Evolutionary conservation across 2,888 invertebrate species (phyloP).

Genomic region (Dasypogon diadema): DNA sequence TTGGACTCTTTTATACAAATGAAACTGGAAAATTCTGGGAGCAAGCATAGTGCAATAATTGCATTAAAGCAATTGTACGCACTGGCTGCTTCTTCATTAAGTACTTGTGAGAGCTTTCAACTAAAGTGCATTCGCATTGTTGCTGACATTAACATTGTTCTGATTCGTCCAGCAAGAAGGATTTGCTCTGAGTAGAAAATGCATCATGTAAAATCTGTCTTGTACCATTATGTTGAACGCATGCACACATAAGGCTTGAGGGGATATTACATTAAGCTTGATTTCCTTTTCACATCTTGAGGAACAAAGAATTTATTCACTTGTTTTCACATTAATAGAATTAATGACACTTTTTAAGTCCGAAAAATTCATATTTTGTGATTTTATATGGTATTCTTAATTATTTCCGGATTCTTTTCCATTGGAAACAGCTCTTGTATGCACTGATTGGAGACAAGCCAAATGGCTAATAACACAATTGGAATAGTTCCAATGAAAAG

Average conservation of each 20-base stretch:
- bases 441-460: neutral
- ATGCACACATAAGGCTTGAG: no score
- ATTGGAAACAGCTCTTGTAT: no score
- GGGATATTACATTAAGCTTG: no score
- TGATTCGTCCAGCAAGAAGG: neutral
- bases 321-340: no score
- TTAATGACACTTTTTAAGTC: no score
- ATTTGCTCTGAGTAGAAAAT: neutral
- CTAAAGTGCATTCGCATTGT: slow-evolving; percentile 23
- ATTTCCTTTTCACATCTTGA: no score
- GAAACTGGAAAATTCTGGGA: neutral
- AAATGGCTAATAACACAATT: neutral
- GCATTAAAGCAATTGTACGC: slow-evolving; percentile 18
- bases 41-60: slow-evolving; percentile 15
- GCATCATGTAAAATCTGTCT: no score
- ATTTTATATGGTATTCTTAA: no score
- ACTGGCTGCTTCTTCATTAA: slow-evolving; percentile 37
- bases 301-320: no score
- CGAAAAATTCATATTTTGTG: no score
- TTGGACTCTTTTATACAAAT: neutral
- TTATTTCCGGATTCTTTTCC: no score
- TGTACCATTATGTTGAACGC: neutral
- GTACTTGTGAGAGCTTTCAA: slow-evolving; percentile 21
- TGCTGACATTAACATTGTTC: slow-evolving; percentile 2
- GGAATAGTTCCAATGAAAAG: neutral